A percentile compares a stretch with the other conserved stretches of the same genome.
Conservation (phyloP, 2,113 vertebrate species). For the Nestor notabilis region DNA sequence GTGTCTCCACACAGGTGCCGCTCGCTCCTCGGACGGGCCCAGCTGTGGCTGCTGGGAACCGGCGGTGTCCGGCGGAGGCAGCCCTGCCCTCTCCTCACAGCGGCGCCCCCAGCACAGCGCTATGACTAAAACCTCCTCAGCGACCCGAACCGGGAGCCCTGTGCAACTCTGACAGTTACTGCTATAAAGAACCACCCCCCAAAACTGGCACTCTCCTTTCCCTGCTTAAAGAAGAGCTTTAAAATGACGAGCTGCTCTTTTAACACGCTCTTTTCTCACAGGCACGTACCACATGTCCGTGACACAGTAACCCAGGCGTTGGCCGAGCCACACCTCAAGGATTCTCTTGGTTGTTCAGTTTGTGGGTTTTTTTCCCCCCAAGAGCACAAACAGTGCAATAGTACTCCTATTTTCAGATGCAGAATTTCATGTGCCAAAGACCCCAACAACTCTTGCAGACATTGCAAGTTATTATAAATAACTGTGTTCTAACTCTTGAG, state of each 20-base stretch:
- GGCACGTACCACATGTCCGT: neutral
- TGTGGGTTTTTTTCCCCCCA: accelerated
- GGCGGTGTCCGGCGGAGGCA: accelerated
- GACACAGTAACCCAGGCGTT: neutral
- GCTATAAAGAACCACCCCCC: neutral
- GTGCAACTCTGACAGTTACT: neutral
- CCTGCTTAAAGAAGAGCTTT: neutral
- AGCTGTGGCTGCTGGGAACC: accelerated
- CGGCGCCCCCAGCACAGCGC: accelerated
- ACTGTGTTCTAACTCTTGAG: neutral
- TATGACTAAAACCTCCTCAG: neutral
- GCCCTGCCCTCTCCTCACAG: accelerated
- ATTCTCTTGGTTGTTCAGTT: neutral
- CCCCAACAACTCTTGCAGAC: neutral
- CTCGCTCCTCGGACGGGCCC: accelerated
- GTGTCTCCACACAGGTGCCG: accelerated
- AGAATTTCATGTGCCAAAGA: neutral
- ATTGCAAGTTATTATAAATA: neutral
- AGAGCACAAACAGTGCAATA: neutral
- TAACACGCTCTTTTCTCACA: neutral
- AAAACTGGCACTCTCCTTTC: accelerated
- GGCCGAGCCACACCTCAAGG: neutral
- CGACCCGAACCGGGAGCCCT: neutral
- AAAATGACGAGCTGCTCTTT: neutral
- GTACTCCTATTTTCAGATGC: neutral